These are phyloP conservation scores for Sceliomorpha sp. DNA, from an alignment of 2,888 invertebrate species.

Conservation along the genomic window DNA sequence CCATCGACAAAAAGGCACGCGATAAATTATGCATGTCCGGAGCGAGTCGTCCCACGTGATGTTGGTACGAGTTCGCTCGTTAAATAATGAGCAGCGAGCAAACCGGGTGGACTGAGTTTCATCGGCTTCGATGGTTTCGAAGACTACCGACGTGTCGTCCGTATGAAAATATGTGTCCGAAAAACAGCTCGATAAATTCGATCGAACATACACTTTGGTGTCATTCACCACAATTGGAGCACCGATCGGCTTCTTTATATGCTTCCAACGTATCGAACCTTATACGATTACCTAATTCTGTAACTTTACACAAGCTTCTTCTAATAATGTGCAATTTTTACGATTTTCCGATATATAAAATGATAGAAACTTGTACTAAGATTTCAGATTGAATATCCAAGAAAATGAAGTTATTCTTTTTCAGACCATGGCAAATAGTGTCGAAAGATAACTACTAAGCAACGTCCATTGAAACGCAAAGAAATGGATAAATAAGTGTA, in stretches of 20 bases:
- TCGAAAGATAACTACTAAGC: constrained; percentile 56
- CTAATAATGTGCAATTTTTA: too few species aligned
- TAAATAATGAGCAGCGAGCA: constrained; percentile 66
- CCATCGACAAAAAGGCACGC: constrained; percentile 60
- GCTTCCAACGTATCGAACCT: too few species aligned
- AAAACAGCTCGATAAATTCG: constrained; percentile 58
- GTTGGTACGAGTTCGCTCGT: constrained; percentile 60
- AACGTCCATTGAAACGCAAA: constrained; percentile 40
- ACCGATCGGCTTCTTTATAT: too few species aligned
- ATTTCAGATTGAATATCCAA: too few species aligned
- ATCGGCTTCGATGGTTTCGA: constrained; percentile 41
- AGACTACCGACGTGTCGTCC: constrained; percentile 51
- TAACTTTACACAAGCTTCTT: too few species aligned
- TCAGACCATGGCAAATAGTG: constrained; percentile 58
- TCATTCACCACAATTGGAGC: constrained; percentile 20
- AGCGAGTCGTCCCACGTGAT: constrained; percentile 64
- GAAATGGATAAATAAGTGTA: constrained; percentile 34
- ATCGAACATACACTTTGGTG: constrained; percentile 61
- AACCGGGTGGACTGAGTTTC: constrained; percentile 29
- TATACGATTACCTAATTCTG: constrained; percentile 32
- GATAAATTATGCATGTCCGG: constrained; percentile 70
- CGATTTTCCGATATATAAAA: too few species aligned
- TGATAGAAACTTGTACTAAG: too few species aligned
- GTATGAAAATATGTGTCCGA: constrained; percentile 60
- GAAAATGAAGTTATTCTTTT: too few species aligned